These are phyloP conservation scores for Tokudaia muenninki DNA, from an alignment of 2,797 vertebrate species.

Conservation along the genomic window DNA sequence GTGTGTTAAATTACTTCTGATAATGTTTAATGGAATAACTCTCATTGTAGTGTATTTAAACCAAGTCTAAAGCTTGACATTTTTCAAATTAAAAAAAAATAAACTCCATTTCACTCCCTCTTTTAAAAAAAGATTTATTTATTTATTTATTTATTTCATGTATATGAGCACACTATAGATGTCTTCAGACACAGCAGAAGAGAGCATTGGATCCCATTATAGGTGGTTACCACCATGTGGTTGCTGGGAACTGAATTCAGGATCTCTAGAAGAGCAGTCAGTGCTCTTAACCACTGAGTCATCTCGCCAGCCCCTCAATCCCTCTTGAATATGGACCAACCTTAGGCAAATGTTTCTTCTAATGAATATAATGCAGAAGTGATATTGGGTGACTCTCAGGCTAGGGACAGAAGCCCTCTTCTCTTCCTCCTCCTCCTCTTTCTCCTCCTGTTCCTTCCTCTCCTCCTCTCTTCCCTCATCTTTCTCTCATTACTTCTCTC, in stretches of 20 bases:
- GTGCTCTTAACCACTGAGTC: no score
- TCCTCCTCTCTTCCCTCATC: background rate
- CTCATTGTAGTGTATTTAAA: background rate
- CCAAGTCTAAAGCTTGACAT: background rate
- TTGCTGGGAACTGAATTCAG: no score
- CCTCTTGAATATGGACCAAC: background rate
- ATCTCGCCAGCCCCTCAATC: background rate
- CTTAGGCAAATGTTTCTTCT: background rate
- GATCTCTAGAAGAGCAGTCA: no score
- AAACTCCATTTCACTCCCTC: background rate
- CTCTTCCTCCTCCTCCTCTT: background rate
- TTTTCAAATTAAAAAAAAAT: background rate
- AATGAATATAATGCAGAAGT: background rate
- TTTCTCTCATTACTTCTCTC: no score
- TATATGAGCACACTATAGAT: no score
- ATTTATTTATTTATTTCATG: no score
- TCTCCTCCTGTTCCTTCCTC: no score
- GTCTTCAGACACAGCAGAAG: no score
- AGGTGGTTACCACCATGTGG: no score
- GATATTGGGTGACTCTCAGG: background rate
- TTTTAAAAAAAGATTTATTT: background rate
- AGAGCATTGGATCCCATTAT: no score
- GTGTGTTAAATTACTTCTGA: background rate
- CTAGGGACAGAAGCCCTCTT: background rate
- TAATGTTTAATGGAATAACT: background rate